These are phyloP conservation scores for Eumacrocentrus americanus DNA, from an alignment of 2,888 invertebrate genomes.

Conservation along the genomic window DNA sequence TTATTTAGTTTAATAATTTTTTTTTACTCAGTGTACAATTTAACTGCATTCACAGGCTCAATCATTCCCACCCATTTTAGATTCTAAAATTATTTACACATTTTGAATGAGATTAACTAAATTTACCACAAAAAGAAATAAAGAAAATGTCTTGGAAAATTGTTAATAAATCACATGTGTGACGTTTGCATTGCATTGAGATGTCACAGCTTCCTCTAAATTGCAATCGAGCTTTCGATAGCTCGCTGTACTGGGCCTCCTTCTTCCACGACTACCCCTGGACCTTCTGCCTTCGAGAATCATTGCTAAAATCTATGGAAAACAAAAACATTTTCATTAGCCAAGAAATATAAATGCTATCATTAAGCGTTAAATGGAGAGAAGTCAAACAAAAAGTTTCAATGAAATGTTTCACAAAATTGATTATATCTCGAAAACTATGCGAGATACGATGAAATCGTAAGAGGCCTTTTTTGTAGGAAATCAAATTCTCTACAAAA, in stretches of 20 bases:
- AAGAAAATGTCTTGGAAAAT: not conserved
- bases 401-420: too few species aligned
- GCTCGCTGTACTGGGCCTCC: constrained; percentile 69
- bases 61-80: not conserved
- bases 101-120: not conserved
- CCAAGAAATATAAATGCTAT: constrained; percentile 4
- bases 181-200: constrained; percentile 65
- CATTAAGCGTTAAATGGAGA: not conserved
- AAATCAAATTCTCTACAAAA: too few species aligned
- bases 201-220: constrained; percentile 72
- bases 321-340: constrained; percentile 28
- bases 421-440: too few species aligned
- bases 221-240: constrained; percentile 72
- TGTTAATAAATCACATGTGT: constrained; percentile 66
- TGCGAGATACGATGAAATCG: too few species aligned
- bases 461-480: too few species aligned
- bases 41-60: not conserved
- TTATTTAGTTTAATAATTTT: not conserved
- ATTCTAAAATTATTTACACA: not conserved
- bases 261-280: constrained; percentile 57
- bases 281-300: constrained; percentile 68
- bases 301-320: constrained; percentile 68
- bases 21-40: not conserved
- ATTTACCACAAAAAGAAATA: not conserved
- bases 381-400: too few species aligned